These are phyloP conservation scores for Papilio polyxenes DNA, from an alignment of 1,140 invertebrate species.

Conservation along the genomic window DNA sequence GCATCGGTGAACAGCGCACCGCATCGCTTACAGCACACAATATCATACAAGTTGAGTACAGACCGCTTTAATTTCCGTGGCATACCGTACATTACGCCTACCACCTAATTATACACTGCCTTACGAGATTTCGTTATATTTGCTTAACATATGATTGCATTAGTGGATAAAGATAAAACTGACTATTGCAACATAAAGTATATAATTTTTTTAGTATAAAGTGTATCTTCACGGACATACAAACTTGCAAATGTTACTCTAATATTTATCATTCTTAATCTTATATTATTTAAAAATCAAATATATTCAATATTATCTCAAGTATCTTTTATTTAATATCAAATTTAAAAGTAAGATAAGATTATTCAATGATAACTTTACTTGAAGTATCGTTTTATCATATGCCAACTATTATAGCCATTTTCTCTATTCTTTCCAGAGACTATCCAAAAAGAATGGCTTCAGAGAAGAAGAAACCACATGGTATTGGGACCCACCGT, in stretches of 20 bases:
- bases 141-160: slow-evolving; percentile 34
- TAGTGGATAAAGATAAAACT: slow-evolving; percentile 36
- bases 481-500: slow-evolving; percentile 82
- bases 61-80: slow-evolving; percentile 10
- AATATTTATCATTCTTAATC: background rate
- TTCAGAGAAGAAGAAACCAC: slow-evolving; percentile 77
- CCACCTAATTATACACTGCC: slow-evolving; percentile 30
- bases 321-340: slow-evolving; percentile 20
- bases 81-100: slow-evolving; percentile 3
- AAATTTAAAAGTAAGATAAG: slow-evolving; percentile 13
- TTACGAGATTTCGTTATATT: slow-evolving; percentile 28
- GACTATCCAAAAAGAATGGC: slow-evolving; percentile 69
- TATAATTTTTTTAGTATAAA: background rate
- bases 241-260: background rate
- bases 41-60: background rate
- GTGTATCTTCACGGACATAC: background rate
- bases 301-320: slow-evolving; percentile 23
- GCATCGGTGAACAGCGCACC: slow-evolving; percentile 2
- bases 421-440: slow-evolving; percentile 64
- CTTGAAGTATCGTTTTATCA: slow-evolving; percentile 19
- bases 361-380: slow-evolving; percentile 31
- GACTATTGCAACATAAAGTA: slow-evolving; percentile 20
- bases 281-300: slow-evolving; percentile 11
- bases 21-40: slow-evolving; percentile 17
- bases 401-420: background rate